These are phyloP conservation scores for Pelagia noctiluca DNA, from an alignment of 30 jellyfish, hydroid and myxozoan genomes.

Conservation along the genomic window DNA sequence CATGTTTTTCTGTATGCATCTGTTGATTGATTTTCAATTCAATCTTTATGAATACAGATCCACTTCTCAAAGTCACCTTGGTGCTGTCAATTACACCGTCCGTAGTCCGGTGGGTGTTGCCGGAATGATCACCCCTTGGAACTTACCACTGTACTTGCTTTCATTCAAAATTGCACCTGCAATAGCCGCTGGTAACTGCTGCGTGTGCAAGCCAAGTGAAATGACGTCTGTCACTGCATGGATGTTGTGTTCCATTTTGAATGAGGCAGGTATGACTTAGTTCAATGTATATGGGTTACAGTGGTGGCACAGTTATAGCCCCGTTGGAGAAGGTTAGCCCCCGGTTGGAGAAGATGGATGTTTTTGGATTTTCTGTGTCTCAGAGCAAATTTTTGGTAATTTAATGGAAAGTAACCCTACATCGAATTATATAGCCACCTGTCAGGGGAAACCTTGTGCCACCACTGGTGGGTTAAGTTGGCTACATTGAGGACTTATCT, in stretches of 20 bases:
- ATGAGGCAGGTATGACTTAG: constrained; percentile 74
- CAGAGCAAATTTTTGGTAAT: neutral
- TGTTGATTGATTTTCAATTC: neutral
- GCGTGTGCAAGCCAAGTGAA: constrained; percentile 89
- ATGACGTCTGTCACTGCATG: constrained; percentile 94
- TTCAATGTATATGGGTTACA: neutral
- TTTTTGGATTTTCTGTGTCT: neutral
- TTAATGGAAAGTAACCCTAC: neutral
- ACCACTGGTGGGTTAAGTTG: no score
- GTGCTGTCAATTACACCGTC: constrained; percentile 79
- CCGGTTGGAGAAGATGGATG: no score
- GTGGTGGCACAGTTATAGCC: neutral
- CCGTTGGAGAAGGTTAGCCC: no score
- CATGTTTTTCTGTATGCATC: neutral
- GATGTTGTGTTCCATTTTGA: constrained; percentile 73
- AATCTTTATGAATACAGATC: constrained; percentile 41
- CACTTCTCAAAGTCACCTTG: constrained; percentile 70
- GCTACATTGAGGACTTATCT: no score
- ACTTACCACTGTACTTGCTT: constrained; percentile 78
- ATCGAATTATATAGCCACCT: neutral
- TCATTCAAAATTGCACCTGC: constrained; percentile 93
- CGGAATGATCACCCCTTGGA: constrained; percentile 95
- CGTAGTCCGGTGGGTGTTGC: constrained; percentile 80
- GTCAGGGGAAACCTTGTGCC: no score
- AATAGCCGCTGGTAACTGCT: constrained; percentile 88